phyloP scores from a whole-genome alignment of 2,888 invertebrate species.

The Punctoribates punctum region DNA sequence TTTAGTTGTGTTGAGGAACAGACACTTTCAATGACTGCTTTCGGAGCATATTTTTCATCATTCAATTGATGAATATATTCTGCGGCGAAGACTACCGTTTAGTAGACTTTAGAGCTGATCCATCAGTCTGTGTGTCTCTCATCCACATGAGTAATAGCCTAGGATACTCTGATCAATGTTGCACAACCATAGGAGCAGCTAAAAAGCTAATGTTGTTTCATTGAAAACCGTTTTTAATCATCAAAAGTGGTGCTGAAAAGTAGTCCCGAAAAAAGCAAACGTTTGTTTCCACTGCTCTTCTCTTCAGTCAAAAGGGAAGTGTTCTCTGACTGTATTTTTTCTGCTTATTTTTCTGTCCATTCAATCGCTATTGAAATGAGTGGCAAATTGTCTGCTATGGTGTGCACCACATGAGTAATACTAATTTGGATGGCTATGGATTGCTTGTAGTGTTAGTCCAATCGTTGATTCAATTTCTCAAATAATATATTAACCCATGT shows the following conservation, averaged over 20 bases:
- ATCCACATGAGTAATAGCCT: constrained; percentile 4
- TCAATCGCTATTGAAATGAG: not conserved
- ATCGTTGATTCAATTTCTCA: constrained; percentile 32
- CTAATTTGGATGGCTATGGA: constrained; percentile 25
- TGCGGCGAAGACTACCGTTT: not conserved
- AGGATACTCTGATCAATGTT: no score
- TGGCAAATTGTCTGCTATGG: not conserved
- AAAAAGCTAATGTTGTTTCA: constrained; percentile 31
- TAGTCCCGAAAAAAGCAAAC: not conserved
- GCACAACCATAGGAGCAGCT: not conserved
- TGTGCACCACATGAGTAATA: constrained; percentile 22
- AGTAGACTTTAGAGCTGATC: not conserved
- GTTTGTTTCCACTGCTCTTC: not conserved
- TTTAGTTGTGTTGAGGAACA: not conserved
- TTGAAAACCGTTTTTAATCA: constrained; percentile 26
- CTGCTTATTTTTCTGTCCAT: not conserved
- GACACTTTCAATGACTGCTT: not conserved
- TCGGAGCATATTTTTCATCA: not conserved
- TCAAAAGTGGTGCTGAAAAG: constrained; percentile 25
- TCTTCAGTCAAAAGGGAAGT: not conserved
- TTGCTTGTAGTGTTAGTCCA: constrained; percentile 4
- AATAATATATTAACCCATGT: constrained; percentile 38
- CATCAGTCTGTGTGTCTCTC: not conserved
- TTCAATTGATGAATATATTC: constrained; percentile 1
- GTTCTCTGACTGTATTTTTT: constrained; percentile 25